phyloP scores from a whole-genome alignment of 2,888 invertebrate genomes.

The Abrostola triplasia region DNA sequence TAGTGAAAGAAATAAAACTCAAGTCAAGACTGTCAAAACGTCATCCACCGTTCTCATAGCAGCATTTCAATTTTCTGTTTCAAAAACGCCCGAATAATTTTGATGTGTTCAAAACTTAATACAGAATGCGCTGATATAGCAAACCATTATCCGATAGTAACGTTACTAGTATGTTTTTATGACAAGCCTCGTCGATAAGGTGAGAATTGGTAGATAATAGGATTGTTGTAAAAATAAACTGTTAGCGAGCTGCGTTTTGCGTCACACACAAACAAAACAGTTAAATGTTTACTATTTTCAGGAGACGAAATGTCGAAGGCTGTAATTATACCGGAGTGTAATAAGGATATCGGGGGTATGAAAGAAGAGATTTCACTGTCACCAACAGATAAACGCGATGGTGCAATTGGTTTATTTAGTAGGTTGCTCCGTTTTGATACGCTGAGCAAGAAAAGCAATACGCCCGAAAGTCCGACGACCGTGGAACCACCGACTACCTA shows the following conservation, averaged over 20 bases:
- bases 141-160: constrained; percentile 46
- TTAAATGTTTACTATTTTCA: constrained; percentile 81
- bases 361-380: constrained; percentile 79
- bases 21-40: constrained; percentile 60
- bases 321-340: constrained; percentile 79
- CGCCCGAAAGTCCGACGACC: constrained; percentile 69
- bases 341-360: constrained; percentile 76
- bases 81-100: constrained; percentile 64
- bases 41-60: constrained; percentile 63
- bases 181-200: constrained; percentile 69
- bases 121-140: constrained; percentile 65
- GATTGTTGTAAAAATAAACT: constrained; percentile 78
- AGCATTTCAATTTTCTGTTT: constrained; percentile 73
- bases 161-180: constrained; percentile 76
- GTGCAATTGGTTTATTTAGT: constrained; percentile 78
- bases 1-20: constrained; percentile 31
- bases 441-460: constrained; percentile 68
- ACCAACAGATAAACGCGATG: constrained; percentile 79
- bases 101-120: constrained; percentile 57
- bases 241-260: constrained; percentile 67
- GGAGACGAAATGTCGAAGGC: constrained; percentile 82
- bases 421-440: constrained; percentile 79
- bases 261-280: constrained; percentile 85
- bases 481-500: constrained; percentile 75
- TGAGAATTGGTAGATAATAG: constrained; percentile 53